Base-by-base conservation (phyloP, 2,113 vertebrate species). In the Pseudopodoces humilis region DNA sequence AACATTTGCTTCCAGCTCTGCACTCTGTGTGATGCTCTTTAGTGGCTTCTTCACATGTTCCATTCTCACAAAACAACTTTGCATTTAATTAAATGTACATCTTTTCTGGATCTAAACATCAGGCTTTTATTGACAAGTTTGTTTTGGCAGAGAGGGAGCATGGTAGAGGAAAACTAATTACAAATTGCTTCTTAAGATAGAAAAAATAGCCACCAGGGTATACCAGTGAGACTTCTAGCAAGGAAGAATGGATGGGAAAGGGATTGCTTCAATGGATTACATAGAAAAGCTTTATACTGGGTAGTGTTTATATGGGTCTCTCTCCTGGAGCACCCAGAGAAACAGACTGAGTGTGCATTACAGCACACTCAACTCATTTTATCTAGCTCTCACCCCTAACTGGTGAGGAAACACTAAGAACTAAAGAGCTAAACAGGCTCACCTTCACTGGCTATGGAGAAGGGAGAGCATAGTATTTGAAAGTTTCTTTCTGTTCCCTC, bases 51-150 rank as follows among this genome's bases (percentile, higher is more conserved):
- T 87, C 76, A 67, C 64, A 86, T 15, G 1, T 86, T 81, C 64
- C 65, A 74, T 92, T 97, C 95, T 86, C 91, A 95, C 86, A 95
- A 93, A 75, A 44, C 72, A 94, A 78, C 88, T 90, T 93, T 56
- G 3, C 44, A 60, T 95, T 93, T 88, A 95, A 97, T 97, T 97
- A 94, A 88, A 75, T 41, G 7, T 94, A 60, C 91, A 93, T 92
- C 17, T 97, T 96, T 86, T 92, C 88, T 78, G 47, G 72, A 96
- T 96, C 83, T 88, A 88, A 86, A 92, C 91, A 94, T 90, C 91
- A 95, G 86, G 65, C 31, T 88, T 95, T 56, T 92, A 93, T 77
- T 88, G 91, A 92, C 72, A 83, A 90, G 94, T 93, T 96, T 96
- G 77, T 93, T 96, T 96, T 96, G 92, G 96, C 91, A 92, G 44